These are phyloP conservation scores for Drosophila subpulchrella DNA, from an alignment of 1,140 invertebrate species.

Conservation along the genomic window DNA sequence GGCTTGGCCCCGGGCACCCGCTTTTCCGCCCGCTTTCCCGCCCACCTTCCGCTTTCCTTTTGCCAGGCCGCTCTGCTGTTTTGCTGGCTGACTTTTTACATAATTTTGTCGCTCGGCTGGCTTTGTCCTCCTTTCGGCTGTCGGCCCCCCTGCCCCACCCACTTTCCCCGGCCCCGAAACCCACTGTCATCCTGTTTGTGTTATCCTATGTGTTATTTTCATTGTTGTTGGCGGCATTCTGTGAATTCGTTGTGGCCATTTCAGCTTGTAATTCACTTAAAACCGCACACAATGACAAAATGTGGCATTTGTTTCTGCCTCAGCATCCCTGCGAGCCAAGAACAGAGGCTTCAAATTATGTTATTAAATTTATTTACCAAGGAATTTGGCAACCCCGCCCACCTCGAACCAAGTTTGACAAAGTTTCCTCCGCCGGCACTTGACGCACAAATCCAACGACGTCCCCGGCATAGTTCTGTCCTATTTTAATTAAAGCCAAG, in stretches of 20 bases:
- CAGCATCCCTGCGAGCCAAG: constrained; percentile 1
- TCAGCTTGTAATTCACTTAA: constrained; percentile 79
- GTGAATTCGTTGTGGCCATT: constrained; percentile 59
- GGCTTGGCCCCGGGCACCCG: constrained; percentile 19
- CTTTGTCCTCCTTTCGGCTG: constrained; percentile 62
- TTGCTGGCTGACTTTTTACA: constrained; percentile 77
- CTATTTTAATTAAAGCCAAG: constrained; percentile 54
- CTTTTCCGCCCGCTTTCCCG: constrained; percentile 4
- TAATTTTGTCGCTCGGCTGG: constrained; percentile 78
- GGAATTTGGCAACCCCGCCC: constrained; percentile 14
- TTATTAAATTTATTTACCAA: constrained; percentile 56
- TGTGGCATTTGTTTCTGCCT: constrained; percentile 37
- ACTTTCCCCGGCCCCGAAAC: constrained; percentile 6
- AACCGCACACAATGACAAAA: constrained; percentile 72
- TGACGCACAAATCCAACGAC: constrained; percentile 46
- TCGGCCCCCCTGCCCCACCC: constrained; percentile 7
- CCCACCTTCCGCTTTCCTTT: constrained; percentile 18
- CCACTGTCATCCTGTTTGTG: constrained; percentile 49
- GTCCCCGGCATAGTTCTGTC: constrained; percentile 29
- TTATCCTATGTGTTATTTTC: constrained; percentile 59
- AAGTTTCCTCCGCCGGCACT: constrained; percentile 22
- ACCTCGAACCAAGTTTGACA: constrained; percentile 24
- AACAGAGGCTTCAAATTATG: constrained; percentile 55
- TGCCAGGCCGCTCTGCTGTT: constrained; percentile 35
- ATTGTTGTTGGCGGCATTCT: constrained; percentile 57